Percentiles rank a stretch among this genome's conserved stretches.
Evolutionary conservation across 2,113 vertebrate genomes (phyloP).

Genomic region (Labrus mixtus): DNA sequence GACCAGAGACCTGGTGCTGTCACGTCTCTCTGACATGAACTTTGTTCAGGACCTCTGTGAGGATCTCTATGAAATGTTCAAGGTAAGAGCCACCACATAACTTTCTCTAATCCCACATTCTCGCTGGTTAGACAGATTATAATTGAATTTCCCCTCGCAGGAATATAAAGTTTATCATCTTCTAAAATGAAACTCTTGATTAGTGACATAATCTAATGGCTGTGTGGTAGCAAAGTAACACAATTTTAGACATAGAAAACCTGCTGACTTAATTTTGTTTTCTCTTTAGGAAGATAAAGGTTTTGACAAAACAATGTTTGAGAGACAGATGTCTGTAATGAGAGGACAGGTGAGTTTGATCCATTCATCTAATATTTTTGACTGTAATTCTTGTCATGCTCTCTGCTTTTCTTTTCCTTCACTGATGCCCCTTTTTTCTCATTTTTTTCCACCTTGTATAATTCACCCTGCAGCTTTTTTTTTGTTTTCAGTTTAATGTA

Average conservation of each 20-base stretch:
- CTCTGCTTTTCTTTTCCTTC: background rate
- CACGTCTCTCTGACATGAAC: constrained; percentile 96
- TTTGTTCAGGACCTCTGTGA: constrained; percentile 99
- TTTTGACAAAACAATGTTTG: constrained; percentile 95
- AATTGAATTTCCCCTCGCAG: background rate
- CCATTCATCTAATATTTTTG: background rate
- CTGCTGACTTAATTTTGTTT: constrained; percentile 21
- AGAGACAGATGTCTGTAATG: constrained; percentile 99
- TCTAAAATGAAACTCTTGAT: no score
- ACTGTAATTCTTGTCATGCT: background rate
- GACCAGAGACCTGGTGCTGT: constrained; percentile 91
- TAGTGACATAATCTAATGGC: no score
- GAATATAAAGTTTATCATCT: no score
- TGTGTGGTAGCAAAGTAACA: no score
- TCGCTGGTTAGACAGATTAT: background rate
- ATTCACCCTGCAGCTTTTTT: no score
- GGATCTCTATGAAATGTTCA: constrained; percentile 97
- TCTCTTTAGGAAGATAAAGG: constrained; percentile 89
- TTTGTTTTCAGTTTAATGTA: no score
- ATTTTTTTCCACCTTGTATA: no score
- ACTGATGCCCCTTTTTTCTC: background rate
- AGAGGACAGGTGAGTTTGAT: constrained; percentile 92
- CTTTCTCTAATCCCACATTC: background rate
- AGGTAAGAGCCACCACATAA: constrained; percentile 77
- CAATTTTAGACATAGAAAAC: background rate